These are phyloP conservation scores for Dipodomys merriami DNA, from an alignment of 2,113 vertebrate genomes.

Conservation along the genomic window DNA sequence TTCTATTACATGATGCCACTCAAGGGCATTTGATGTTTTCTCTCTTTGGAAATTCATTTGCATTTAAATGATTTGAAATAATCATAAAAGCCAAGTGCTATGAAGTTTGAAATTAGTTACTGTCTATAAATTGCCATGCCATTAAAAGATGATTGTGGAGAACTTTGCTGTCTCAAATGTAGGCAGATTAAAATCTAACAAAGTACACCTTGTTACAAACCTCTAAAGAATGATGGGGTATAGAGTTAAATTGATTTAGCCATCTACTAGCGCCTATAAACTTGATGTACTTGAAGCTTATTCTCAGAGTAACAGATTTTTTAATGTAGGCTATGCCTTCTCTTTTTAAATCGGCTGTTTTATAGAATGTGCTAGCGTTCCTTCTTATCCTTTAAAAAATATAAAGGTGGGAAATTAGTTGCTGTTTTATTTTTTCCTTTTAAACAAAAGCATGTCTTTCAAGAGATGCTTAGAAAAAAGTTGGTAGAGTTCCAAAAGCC, in stretches of 20 bases:
- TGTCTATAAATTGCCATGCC: constrained; percentile 92
- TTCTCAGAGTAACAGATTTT: constrained; percentile 79
- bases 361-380: constrained; percentile 68
- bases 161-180: constrained; percentile 89
- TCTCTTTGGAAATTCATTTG: constrained; percentile 93
- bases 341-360: constrained; percentile 78
- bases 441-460: neutral
- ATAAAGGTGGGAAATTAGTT: constrained; percentile 52
- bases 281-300: constrained; percentile 80
- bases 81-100: constrained; percentile 94
- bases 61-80: constrained; percentile 95
- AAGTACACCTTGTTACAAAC: constrained; percentile 91
- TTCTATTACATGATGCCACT: constrained; percentile 90
- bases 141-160: constrained; percentile 93
- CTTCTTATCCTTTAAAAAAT: constrained; percentile 79
- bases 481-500: neutral
- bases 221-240: constrained; percentile 87
- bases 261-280: constrained; percentile 84
- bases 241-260: constrained; percentile 89
- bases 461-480: neutral
- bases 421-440: neutral
- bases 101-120: constrained; percentile 96
- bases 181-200: constrained; percentile 92
- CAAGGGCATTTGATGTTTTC: constrained; percentile 93
- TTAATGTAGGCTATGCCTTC: constrained; percentile 66